Evolutionary conservation across 92 coral and sea anemone species (phyloP).

Genomic region (Phenganax marumi): DNA sequence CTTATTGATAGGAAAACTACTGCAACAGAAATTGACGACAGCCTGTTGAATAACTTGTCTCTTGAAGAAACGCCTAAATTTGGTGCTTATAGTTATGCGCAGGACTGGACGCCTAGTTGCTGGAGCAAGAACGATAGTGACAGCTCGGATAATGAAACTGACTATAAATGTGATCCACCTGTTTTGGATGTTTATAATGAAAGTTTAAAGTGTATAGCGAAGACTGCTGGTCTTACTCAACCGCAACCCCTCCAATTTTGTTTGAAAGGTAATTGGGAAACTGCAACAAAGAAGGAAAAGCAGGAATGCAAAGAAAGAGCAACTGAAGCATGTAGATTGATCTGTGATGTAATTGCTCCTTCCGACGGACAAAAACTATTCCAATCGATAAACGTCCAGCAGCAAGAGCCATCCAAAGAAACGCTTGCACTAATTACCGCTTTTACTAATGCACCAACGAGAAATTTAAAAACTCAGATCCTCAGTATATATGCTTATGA

Average conservation of each 20-base stretch:
- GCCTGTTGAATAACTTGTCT: background rate
- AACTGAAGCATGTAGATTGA: background rate
- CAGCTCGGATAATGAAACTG: background rate
- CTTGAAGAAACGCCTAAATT: background rate
- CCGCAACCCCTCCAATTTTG: background rate
- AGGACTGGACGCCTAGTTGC: background rate
- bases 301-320: background rate
- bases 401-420: background rate
- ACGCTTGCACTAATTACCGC: background rate
- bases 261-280: background rate
- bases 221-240: background rate
- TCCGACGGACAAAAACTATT: background rate
- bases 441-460: background rate
- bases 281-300: constrained; percentile 4
- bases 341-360: background rate
- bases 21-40: background rate
- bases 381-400: background rate
- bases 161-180: background rate
- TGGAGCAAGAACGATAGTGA: background rate
- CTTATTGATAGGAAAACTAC: background rate
- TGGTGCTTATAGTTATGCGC: background rate
- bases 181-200: background rate
- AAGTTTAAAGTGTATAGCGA: background rate
- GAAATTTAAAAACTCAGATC: background rate
- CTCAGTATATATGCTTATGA: background rate